Percentiles rank a stretch among this genome's conserved stretches.
phyloP scores from a whole-genome alignment of 2,797 vertebrate species.

The Sebastes melanostomus region DNA sequence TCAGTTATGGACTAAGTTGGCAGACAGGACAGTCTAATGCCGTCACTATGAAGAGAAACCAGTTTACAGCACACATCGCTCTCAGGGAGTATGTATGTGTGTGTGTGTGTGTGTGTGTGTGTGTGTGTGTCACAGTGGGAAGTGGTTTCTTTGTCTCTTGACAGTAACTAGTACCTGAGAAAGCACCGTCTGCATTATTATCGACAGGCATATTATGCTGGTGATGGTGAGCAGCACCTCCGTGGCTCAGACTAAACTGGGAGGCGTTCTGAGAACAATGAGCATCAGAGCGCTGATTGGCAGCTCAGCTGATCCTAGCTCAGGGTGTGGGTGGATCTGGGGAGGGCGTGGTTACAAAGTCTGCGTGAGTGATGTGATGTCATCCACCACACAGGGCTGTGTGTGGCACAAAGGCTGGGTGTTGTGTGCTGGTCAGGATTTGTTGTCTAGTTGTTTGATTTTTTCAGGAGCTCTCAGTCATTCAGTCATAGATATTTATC shows the following conservation, averaged over 20 bases:
- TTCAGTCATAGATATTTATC: neutral
- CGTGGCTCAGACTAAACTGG: neutral
- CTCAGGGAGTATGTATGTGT: neutral
- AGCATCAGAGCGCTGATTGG: neutral
- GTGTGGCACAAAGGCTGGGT: neutral
- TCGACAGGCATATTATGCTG: too few species aligned
- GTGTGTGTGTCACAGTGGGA: neutral
- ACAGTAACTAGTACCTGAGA: too few species aligned
- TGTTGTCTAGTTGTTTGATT: neutral
- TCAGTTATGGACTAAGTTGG: neutral
- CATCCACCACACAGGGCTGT: neutral
- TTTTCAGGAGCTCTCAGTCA: neutral
- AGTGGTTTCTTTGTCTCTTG: too few species aligned
- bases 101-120: neutral
- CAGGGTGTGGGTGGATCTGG: slow-evolving; percentile 10
- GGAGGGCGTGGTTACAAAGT: neutral
- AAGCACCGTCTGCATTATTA: too few species aligned
- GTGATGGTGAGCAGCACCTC: neutral
- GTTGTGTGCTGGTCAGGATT: neutral
- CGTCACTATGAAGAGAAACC: slow-evolving; percentile 16
- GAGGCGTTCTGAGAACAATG: neutral
- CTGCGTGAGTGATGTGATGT: slow-evolving; percentile 10
- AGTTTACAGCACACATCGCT: neutral
- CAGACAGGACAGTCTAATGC: neutral
- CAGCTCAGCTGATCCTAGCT: slow-evolving; percentile 10